A percentile compares a stretch with the other conserved stretches of the same genome.
These are phyloP conservation scores for Drosophila ambigua DNA, from an alignment of 1,140 invertebrate species.

Conservation along the genomic window DNA sequence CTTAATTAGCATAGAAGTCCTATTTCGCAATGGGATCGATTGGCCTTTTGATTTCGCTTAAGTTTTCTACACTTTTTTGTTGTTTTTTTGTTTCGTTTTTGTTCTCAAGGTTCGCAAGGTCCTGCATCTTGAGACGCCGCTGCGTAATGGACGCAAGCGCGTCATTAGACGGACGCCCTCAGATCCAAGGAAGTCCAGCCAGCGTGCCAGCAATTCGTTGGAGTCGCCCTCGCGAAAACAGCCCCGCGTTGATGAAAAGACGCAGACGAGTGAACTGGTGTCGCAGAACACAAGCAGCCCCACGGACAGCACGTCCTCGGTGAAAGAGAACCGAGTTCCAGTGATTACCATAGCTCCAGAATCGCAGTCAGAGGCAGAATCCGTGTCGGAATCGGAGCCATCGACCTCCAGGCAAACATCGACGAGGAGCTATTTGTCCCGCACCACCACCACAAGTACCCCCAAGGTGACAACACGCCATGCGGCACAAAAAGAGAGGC, in stretches of 20 bases:
- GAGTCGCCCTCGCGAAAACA: constrained; percentile 49
- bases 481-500: constrained; percentile 44
- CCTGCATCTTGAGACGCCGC: constrained; percentile 57
- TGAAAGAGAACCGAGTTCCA: constrained; percentile 60
- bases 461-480: constrained; percentile 56
- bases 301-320: constrained; percentile 58
- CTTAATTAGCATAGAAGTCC: constrained; percentile 20
- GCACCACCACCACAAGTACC: constrained; percentile 14
- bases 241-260: constrained; percentile 45
- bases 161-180: constrained; percentile 36
- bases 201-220: constrained; percentile 13
- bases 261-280: not conserved
- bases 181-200: not conserved
- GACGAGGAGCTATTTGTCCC: not conserved
- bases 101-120: constrained; percentile 48
- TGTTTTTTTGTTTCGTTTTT: constrained; percentile 26
- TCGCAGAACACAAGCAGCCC: constrained; percentile 46
- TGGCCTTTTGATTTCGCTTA: constrained; percentile 8
- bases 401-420: constrained; percentile 3
- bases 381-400: not conserved
- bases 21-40: constrained; percentile 11
- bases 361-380: not conserved
- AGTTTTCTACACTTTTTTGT: constrained; percentile 22
- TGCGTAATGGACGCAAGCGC: constrained; percentile 69
- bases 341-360: not conserved